Base-by-base conservation (phyloP, 1,140 invertebrate genomes). In the Pogonus chalceus region DNA sequence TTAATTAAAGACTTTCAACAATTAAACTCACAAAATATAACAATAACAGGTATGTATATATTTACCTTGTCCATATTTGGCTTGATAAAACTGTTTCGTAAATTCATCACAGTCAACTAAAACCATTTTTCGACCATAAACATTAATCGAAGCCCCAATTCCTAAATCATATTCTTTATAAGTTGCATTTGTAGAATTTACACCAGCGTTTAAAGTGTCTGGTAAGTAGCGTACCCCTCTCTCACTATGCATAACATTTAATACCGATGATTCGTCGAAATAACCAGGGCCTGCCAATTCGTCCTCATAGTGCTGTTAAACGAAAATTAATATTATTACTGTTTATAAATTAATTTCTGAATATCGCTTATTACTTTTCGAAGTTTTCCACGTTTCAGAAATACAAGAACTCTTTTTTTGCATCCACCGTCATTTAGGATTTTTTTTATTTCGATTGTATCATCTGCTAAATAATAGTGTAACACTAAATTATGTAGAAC, bases 51-150 rank as follows among this genome's bases (percentile, higher is more conserved):
- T n/a, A n/a, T n/a, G n/a, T n/a, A n/a, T n/a, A n/a, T n/a, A n/a
- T n/a, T n/a, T n/a, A n/a, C n/a, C n/a, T n/a, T n/a, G n/a, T n/a
- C n/a, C n/a, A n/a, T n/a, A n/a, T n/a, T n/a, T n/a, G n/a, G n/a
- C n/a, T n/a, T n/a, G n/a, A 68, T 92, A 96, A 72, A 89, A 96
- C 37, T 88, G 80, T 66, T 85, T 89, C 0, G 92, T 96, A 61
- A 87, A 93, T n/a, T 77, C 72, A 72, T 96, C 92, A 58, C 90
- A 88, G 65, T 92, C 84, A 0, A 82, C 88, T 0, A 96, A 71
- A 0, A 92, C 75, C 20, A 96, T 79, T 39, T 81, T 79, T 47
- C 91, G 75, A 4, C 90, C 90, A 59, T 82, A 92, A 18, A 91
- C 80, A 57, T 86, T 84, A 0, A 96, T 67, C 1, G 82, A 76